phyloP scores from a whole-genome alignment of 2,797 vertebrate species.

The Hephaestus fuliginosus region DNA sequence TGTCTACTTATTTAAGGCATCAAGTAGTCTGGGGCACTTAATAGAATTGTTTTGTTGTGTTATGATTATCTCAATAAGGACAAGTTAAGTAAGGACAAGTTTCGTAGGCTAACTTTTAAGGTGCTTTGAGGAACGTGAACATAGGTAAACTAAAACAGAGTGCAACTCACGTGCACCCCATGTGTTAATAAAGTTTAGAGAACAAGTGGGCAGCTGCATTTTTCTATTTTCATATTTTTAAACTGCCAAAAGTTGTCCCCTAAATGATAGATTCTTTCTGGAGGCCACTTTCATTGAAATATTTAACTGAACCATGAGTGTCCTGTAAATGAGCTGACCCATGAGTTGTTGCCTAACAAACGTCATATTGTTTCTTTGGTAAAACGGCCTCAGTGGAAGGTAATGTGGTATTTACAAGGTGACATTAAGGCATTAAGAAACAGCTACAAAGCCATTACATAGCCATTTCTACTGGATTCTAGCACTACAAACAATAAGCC shows the following conservation, averaged over 20 bases:
- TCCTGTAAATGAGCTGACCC: too few relatives aligned
- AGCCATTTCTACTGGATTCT: conserved; percentile 22
- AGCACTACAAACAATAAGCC: conserved; percentile 4
- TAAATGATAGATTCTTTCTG: not conserved
- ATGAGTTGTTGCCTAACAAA: not conserved
- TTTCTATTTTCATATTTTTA: not conserved
- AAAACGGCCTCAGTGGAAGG: conserved; percentile 18
- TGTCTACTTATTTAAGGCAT: conserved; percentile 35
- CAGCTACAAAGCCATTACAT: not conserved
- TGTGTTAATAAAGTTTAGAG: not conserved
- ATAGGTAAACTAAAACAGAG: not conserved
- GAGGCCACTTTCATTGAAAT: not conserved
- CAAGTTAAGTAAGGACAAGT: not conserved
- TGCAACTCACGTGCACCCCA: too few relatives aligned
- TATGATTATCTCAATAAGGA: not conserved
- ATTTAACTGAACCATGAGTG: not conserved
- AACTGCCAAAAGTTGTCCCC: not conserved
- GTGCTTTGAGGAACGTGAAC: conserved; percentile 20
- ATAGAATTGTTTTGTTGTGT: not conserved
- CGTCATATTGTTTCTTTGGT: conserved; percentile 56
- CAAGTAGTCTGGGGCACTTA: conserved; percentile 26
- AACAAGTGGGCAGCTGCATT: not conserved
- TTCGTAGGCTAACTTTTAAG: not conserved
- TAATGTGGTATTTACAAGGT: conserved; percentile 21
- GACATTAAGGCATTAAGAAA: conserved; percentile 55